Conservation (phyloP, 2,797 vertebrate genomes). For the Amniataba percoides region DNA sequence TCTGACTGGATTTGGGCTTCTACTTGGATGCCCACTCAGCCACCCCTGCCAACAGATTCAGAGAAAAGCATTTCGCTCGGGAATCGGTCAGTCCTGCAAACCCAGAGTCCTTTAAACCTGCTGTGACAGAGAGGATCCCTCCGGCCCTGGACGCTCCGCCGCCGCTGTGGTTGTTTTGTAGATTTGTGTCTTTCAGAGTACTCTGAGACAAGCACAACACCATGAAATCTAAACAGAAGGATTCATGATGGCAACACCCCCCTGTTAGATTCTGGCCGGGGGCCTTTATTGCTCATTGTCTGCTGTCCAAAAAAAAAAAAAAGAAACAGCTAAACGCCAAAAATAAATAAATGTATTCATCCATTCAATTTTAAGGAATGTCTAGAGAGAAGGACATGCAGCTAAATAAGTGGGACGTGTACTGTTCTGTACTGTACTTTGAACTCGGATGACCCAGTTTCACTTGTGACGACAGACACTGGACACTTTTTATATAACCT, state of each 20-base stretch:
- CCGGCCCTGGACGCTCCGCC: conserved; percentile 4
- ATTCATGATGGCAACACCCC: neutral
- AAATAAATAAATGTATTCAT: neutral
- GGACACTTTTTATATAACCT: neutral
- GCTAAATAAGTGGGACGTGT: neutral
- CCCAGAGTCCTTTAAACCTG: conserved; percentile 48
- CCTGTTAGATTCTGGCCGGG: neutral
- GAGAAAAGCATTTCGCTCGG: conserved; percentile 54
- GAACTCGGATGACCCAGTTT: neutral
- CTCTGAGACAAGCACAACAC: conserved; percentile 17
- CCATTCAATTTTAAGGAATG: neutral
- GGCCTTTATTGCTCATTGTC: neutral
- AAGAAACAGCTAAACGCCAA: neutral
- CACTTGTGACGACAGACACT: too few relatives aligned
- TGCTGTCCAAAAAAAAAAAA: neutral
- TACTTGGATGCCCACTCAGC: conserved; percentile 52
- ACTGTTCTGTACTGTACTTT: neutral
- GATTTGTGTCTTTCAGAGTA: conserved; percentile 40
- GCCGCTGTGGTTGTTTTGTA: neutral
- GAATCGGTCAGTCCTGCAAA: conserved; percentile 37
- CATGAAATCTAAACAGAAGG: conserved; percentile 15
- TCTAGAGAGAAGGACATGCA: neutral
- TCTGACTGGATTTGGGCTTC: conserved; percentile 67
- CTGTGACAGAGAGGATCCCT: conserved; percentile 45
- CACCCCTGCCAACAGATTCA: conserved; percentile 45